phyloP scores from a whole-genome alignment of 2,113 vertebrate genomes.

The Sebastes schlegelii region DNA sequence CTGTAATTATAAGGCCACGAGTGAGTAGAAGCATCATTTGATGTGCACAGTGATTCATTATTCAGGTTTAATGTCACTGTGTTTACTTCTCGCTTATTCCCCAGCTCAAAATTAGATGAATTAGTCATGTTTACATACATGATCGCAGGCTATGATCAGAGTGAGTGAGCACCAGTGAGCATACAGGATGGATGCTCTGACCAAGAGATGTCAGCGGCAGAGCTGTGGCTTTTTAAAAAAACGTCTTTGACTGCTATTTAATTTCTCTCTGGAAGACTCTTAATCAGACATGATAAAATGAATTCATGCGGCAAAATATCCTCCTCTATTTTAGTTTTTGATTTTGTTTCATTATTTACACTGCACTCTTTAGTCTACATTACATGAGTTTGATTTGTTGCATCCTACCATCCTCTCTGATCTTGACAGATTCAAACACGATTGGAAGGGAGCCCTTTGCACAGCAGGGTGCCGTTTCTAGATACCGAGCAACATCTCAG shows the following conservation, averaged over 20 bases:
- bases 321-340: conserved; percentile 13
- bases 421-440: conserved; percentile 31
- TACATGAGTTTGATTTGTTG: conserved; percentile 18
- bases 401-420: conserved; percentile 10
- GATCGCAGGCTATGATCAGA: conserved; percentile 34
- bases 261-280: conserved; percentile 25
- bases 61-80: conserved; percentile 61
- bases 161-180: conserved; percentile 22
- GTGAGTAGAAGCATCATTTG: conserved; percentile 43
- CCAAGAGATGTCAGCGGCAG: not conserved
- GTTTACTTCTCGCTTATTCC: conserved; percentile 50
- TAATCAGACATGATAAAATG: conserved; percentile 27
- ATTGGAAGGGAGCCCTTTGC: not conserved
- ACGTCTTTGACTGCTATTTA: conserved; percentile 17
- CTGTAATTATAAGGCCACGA: conserved; percentile 31
- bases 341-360: conserved; percentile 10
- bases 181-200: conserved; percentile 7
- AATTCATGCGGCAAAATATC: conserved; percentile 26
- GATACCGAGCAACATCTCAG: conserved; percentile 24
- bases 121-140: conserved; percentile 57
- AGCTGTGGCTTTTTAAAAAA: conserved; percentile 17
- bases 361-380: conserved; percentile 1
- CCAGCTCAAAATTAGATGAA: conserved; percentile 50
- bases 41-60: conserved; percentile 56
- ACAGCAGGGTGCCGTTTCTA: conserved; percentile 5